Base-by-base conservation (phyloP, 2,888 invertebrate species). In the Pristionchus maxplancki region DNA sequence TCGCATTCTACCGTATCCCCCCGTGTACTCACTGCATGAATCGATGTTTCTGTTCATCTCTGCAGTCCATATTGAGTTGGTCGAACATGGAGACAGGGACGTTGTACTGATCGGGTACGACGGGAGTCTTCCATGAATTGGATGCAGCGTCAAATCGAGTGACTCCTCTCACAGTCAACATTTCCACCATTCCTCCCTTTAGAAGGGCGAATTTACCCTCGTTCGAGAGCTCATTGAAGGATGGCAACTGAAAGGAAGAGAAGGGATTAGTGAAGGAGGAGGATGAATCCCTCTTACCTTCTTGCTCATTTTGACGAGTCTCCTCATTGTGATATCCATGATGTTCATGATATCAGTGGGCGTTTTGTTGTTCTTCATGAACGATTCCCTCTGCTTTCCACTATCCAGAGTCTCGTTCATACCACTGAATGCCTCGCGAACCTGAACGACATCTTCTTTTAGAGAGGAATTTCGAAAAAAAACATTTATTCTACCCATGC, bases 291-390 rank as follows among this genome's bases (percentile, higher is more conserved):
- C 31, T 1, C 31, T 2, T n/a, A 88, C 78, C 89, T 92, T 91
- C 90, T 94, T 94, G 71, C 93, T 90, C 90, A 93, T 93, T 81
- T 93, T 93, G 58, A 94, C 94, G 31, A 94, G 90, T 50, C 94
- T 91, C 64, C 94, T 90, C 93, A 94, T 94, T 17, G 93, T 92
- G n/a, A 93, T 90, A 89, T 93, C 93, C 93, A 93, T 93, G 85
- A 93, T 93, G 88, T 94, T 94, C 92, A 94, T 91, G 82, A 94
- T 93, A 87, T 94, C 94, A 48, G 91, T 91, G 64, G 94, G 93
- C 31, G 90, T 89, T 84, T 92, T 92, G 85, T 93, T 91, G 13
- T 88, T 78, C 40, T 92, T 92, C 89, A 92, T 89, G 89, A 91
- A 92, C 13, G 91, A 90, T 64, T 90, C 89, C 87, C 90, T 67